These are phyloP conservation scores for Camarhynchus parvulus DNA, from an alignment of 2,113 vertebrate species.

Conservation along the genomic window DNA sequence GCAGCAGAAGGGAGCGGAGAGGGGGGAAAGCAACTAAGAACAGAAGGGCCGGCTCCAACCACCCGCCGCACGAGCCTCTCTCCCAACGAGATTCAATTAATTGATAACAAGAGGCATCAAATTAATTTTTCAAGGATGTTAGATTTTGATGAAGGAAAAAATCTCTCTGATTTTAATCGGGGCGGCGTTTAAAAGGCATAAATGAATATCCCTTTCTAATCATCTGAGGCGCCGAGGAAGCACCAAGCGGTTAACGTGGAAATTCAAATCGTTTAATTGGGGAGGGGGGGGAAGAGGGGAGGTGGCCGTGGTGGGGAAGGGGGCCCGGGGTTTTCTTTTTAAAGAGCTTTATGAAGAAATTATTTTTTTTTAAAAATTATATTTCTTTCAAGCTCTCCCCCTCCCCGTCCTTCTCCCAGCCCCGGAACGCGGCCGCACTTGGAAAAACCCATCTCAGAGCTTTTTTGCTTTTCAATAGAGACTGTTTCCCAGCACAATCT, in stretches of 20 bases:
- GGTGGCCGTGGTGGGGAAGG: conserved; percentile 13
- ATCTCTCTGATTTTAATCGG: conserved; percentile 82
- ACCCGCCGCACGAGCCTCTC: conserved; percentile 73
- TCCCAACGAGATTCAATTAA: conserved; percentile 87
- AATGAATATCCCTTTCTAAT: conserved; percentile 77
- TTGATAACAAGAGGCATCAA: conserved; percentile 88
- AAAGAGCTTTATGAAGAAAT: conserved; percentile 66
- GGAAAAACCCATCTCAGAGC: background rate
- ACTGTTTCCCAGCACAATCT: conserved; percentile 43
- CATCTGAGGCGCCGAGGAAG: conserved; percentile 71
- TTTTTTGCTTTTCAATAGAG: conserved; percentile 31
- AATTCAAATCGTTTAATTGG: conserved; percentile 72
- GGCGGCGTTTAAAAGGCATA: conserved; percentile 75
- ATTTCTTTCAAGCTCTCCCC: conserved; percentile 19
- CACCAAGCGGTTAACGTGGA: conserved; percentile 72
- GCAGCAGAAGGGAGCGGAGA: background rate
- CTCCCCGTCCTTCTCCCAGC: background rate
- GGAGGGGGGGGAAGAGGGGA: background rate
- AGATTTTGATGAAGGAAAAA: conserved; percentile 86
- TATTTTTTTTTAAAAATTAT: conserved; percentile 22
- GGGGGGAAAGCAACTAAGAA: conserved; percentile 47
- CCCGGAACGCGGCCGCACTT: background rate
- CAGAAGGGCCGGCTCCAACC: conserved; percentile 73
- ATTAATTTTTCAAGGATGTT: conserved; percentile 89
- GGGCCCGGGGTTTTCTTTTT: conserved; percentile 34